Percentiles rank a stretch among this genome's conserved stretches.
Conservation (phyloP, 2,113 vertebrate genomes). For the Herpetotheres cachinnans region DNA sequence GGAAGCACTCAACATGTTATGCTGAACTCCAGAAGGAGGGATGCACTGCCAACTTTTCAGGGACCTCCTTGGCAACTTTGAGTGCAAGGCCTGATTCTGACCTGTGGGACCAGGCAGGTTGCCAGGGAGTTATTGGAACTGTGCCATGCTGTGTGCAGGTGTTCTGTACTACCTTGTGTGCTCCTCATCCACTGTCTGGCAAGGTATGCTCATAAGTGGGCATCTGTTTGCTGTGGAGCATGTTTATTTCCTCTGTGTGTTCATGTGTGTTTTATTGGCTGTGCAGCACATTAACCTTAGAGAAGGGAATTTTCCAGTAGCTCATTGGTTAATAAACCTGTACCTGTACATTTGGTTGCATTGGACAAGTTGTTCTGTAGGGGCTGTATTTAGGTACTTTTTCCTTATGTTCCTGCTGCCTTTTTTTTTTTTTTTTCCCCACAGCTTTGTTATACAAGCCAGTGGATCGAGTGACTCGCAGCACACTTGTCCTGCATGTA, state of each 20-base stretch:
- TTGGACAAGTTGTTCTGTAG: background rate
- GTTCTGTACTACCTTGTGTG: background rate
- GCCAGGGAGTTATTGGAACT: background rate
- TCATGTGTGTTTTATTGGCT: background rate
- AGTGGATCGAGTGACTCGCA: slow-evolving; percentile 95
- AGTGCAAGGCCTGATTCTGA: background rate
- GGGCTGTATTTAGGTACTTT: background rate
- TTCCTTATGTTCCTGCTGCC: background rate
- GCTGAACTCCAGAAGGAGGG: background rate
- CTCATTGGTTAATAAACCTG: background rate
- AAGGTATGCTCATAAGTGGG: background rate
- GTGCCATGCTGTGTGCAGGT: background rate
- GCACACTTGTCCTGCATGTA: slow-evolving; percentile 94
- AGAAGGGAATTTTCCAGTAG: background rate
- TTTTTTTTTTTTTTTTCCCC: background rate
- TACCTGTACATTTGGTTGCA: background rate
- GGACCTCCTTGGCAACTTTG: background rate
- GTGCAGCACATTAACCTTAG: background rate
- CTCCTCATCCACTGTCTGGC: background rate
- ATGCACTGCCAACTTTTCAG: background rate
- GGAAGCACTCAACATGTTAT: background rate
- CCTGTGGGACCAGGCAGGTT: background rate
- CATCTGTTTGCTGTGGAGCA: background rate
- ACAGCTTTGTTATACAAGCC: slow-evolving; percentile 94
- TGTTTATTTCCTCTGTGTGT: background rate